These are phyloP conservation scores for Pelmatolapia mariae DNA, from an alignment of 2,113 vertebrate species.

Conservation along the genomic window DNA sequence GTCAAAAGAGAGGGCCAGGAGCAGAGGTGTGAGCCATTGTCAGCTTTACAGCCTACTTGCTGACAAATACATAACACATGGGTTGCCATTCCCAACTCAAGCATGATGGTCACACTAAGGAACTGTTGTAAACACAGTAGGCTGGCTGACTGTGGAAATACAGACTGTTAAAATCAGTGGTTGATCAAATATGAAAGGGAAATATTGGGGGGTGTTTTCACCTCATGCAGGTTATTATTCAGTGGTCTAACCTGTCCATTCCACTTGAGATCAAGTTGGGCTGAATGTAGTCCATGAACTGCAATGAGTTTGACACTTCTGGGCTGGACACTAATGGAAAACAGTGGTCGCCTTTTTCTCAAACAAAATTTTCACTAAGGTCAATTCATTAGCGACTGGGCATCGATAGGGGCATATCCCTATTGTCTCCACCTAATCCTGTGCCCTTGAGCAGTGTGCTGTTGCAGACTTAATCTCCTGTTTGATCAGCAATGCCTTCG, in stretches of 20 bases:
- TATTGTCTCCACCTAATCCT: not conserved
- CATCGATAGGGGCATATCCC: not conserved
- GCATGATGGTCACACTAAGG: not conserved
- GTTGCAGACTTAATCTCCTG: not conserved
- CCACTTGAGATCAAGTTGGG: not conserved
- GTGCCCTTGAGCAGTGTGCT: not conserved
- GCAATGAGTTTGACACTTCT: not conserved
- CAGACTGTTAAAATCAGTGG: not conserved
- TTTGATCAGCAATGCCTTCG: constrained; percentile 4
- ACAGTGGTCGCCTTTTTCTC: not conserved
- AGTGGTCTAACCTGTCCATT: fast-evolving
- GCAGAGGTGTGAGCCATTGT: not conserved
- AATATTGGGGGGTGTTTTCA: not conserved
- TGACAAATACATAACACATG: not conserved
- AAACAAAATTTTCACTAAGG: not conserved
- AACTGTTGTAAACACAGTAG: not conserved
- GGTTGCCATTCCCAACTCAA: not conserved
- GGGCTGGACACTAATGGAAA: not conserved
- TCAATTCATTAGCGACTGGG: not conserved
- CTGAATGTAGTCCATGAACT: not conserved
- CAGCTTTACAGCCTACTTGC: not conserved
- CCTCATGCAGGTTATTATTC: not conserved
- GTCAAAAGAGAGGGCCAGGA: not conserved
- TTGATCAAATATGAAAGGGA: not conserved
- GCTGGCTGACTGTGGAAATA: not conserved